Base-by-base conservation (phyloP, 2,797 vertebrate genomes). In the Amphiprion clarkii region DNA sequence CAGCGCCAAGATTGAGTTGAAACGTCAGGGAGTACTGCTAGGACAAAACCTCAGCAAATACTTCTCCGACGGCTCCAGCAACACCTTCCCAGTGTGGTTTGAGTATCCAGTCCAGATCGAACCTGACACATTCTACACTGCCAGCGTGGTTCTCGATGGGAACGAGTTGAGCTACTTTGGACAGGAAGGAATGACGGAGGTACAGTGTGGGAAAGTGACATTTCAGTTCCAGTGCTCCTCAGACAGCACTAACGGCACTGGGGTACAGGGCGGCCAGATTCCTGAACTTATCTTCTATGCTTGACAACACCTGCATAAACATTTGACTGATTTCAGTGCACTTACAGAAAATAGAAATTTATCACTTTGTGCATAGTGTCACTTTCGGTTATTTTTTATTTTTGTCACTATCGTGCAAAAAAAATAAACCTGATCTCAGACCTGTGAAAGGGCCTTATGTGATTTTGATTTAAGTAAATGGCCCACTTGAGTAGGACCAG, bases 201-300 rank as follows among this genome's bases (percentile, higher is more conserved):
- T 99, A 58, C 98, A 99, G 85, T 98, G 97, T 86, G 98, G 98
- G 66, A 99, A 98, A 93, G 98, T 98, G 89, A 99, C 98, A 76
- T 98, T 98, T 82, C 98, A 99, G 89, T 99, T 98, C 84, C 98
- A 99, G 94, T 99, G 98, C 82, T 99, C 98, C 46, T 99, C 98
- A 0, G 98, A 99, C 85, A 99, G 98, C 92, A 99, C 98, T 60
- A 99, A 99, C 1, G 98, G 98, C 85, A 99, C 98, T 0, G 98
- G 98, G 2, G 98, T 99, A 23, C 98, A 99, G 87, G 98, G 98
- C 5, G 98, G 98, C 14, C 98, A 99, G 94, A 99, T 99, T 79
- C 98, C 98, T 0, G 98, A 99, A 90, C 97, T 99, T 46, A 97
- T 99, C 92, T 99, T 99, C 92, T 99, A 99, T 27, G 97, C 97